Evolutionary conservation across 1,140 invertebrate genomes (phyloP).

Genomic region (Megathymus violae): DNA sequence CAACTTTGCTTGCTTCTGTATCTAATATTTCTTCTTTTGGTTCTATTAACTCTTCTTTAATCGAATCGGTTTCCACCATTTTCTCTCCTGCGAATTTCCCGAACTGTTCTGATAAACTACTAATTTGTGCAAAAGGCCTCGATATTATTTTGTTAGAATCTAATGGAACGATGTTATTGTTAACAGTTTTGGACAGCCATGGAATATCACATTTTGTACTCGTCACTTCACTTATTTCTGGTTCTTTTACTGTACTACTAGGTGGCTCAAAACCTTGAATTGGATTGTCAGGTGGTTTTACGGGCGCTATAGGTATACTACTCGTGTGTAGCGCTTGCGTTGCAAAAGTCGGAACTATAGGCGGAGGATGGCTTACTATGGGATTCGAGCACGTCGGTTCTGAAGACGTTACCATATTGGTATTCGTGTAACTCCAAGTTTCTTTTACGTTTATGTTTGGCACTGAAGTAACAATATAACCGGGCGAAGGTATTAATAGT

Average conservation of each 20-base stretch:
- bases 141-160: constrained; percentile 67
- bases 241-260: constrained; percentile 75
- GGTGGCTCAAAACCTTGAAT: constrained; percentile 77
- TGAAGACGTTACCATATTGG: constrained; percentile 59
- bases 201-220: constrained; percentile 77
- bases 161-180: constrained; percentile 77
- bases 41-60: constrained; percentile 35
- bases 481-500: constrained; percentile 76
- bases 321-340: constrained; percentile 68
- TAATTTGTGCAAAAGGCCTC: constrained; percentile 78
- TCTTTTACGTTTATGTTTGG: constrained; percentile 82
- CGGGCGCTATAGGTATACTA: constrained; percentile 77
- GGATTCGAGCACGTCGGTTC: constrained; percentile 69
- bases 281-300: constrained; percentile 78
- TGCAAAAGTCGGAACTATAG: constrained; percentile 60
- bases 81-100: constrained; percentile 51
- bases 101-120: constrained; percentile 66
- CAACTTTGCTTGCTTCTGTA: constrained; percentile 63
- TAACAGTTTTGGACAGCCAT: constrained; percentile 79
- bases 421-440: constrained; percentile 77
- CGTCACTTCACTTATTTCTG: constrained; percentile 60
- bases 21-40: constrained; percentile 41
- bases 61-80: constrained; percentile 32
- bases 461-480: constrained; percentile 81
- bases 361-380: constrained; percentile 65